phyloP scores from a whole-genome alignment of 2,113 vertebrate genomes.

The Petrocephalus microphthalmus region DNA sequence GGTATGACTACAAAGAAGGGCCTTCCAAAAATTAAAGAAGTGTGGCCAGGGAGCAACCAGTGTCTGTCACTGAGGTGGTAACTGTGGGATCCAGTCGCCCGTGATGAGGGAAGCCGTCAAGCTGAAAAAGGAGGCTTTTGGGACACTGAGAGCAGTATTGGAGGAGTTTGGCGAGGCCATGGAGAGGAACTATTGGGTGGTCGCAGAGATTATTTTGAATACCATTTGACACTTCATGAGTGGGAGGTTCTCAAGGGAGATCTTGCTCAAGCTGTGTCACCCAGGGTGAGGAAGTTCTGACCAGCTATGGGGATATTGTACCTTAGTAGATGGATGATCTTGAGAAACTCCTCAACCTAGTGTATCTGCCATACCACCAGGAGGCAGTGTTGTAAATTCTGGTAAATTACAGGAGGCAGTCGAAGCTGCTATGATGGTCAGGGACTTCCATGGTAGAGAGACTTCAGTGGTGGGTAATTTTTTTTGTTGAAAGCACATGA shows the following conservation, averaged over 20 bases:
- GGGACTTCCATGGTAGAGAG: neutral
- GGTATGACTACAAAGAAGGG: no score
- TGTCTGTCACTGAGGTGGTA: no score
- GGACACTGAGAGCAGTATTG: neutral
- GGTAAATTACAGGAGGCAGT: neutral
- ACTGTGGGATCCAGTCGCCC: neutral
- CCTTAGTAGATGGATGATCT: neutral
- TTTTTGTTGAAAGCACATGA: neutral
- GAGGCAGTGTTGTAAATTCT: neutral
- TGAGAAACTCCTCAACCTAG: neutral
- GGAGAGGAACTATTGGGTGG: neutral
- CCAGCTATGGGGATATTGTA: neutral
- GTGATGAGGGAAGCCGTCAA: neutral
- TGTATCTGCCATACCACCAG: neutral
- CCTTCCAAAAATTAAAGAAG: no score
- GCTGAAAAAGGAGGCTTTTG: neutral
- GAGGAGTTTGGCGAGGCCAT: neutral
- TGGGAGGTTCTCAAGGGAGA: neutral
- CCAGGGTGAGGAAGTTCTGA: neutral
- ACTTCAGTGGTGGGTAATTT: neutral
- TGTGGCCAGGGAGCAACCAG: no score
- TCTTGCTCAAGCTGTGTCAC: neutral
- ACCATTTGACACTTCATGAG: neutral
- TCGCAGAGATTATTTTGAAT: no score
- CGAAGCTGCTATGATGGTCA: neutral